phyloP scores from a whole-genome alignment of 1,140 invertebrate species.

The Saccostrea glomerata region DNA sequence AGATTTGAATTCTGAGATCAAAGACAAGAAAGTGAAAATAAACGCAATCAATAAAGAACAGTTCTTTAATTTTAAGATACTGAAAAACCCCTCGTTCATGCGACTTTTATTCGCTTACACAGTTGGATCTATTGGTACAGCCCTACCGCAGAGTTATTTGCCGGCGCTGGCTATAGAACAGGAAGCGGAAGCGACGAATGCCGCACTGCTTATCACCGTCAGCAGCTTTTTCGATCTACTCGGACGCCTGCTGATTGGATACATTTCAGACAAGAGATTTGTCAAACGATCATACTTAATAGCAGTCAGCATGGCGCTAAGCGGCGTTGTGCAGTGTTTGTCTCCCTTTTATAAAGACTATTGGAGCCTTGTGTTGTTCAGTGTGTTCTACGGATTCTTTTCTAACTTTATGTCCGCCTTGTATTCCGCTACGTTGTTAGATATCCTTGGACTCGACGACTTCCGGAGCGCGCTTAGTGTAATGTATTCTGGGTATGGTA shows the following conservation, averaged over 20 bases:
- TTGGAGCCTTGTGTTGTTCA: conserved; percentile 17
- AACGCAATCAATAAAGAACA: background rate
- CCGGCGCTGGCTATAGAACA: conserved; percentile 39
- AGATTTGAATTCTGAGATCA: background rate
- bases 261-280: background rate
- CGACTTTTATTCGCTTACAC: conserved; percentile 33
- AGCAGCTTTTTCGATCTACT: conserved; percentile 1
- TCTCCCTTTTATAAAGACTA: conserved; percentile 24
- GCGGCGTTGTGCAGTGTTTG: background rate
- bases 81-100: conserved; percentile 38
- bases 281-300: conserved; percentile 29
- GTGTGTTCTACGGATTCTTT: conserved; percentile 25
- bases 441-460: conserved; percentile 20
- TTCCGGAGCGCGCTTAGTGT: conserved; percentile 30
- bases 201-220: conserved; percentile 26
- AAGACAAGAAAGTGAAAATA: background rate
- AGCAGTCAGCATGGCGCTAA: conserved; percentile 2
- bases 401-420: conserved; percentile 15
- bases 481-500: background rate
- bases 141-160: conserved; percentile 8
- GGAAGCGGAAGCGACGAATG: background rate
- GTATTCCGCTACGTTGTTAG: background rate
- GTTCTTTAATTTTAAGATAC: conserved; percentile 1
- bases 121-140: background rate
- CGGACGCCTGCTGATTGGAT: conserved; percentile 28